These are phyloP conservation scores for Cryptotis parvus DNA, from an alignment of 2,113 vertebrate genomes.

Conservation along the genomic window DNA sequence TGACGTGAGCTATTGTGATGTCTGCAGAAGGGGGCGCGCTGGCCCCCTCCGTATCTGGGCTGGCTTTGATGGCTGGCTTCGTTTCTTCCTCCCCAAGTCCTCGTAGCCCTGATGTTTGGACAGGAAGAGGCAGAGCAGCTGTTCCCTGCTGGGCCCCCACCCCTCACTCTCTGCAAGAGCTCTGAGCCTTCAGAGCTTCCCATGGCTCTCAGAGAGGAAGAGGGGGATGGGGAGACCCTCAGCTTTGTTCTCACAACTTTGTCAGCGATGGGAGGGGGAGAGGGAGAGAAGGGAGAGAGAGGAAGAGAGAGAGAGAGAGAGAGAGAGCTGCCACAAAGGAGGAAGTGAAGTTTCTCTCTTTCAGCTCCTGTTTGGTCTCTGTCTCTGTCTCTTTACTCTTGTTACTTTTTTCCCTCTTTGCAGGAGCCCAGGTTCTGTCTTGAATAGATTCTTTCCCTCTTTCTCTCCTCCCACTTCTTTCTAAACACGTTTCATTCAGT, in stretches of 20 bases:
- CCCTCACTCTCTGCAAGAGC: conserved; percentile 83
- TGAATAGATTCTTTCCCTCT: neutral
- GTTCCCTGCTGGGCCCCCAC: conserved; percentile 75
- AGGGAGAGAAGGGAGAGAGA: neutral
- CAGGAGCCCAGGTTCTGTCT: neutral
- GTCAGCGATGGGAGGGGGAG: conserved; percentile 74
- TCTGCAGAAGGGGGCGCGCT: conserved; percentile 65
- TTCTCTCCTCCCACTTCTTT: neutral
- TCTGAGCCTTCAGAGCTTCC: conserved; percentile 73
- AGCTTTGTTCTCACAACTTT: conserved; percentile 82
- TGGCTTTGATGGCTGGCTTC: conserved; percentile 86
- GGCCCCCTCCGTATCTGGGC: conserved; percentile 85
- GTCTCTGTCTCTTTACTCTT: no score
- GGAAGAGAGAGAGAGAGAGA: neutral
- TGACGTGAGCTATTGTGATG: conserved; percentile 76
- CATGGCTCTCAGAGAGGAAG: conserved; percentile 76
- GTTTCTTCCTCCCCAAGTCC: conserved; percentile 89
- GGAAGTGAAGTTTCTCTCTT: no score
- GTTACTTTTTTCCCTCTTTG: no score
- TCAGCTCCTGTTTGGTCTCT: neutral
- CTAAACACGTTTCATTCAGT: no score
- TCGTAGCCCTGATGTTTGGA: conserved; percentile 87
- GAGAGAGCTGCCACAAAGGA: no score
- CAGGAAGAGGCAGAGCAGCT: conserved; percentile 84
- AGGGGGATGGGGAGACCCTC: conserved; percentile 76